Evolutionary conservation across 2,113 vertebrate genomes (phyloP), one percentile per base, ranked within the genome.

Genomic region (Numenius arquata): DNA sequence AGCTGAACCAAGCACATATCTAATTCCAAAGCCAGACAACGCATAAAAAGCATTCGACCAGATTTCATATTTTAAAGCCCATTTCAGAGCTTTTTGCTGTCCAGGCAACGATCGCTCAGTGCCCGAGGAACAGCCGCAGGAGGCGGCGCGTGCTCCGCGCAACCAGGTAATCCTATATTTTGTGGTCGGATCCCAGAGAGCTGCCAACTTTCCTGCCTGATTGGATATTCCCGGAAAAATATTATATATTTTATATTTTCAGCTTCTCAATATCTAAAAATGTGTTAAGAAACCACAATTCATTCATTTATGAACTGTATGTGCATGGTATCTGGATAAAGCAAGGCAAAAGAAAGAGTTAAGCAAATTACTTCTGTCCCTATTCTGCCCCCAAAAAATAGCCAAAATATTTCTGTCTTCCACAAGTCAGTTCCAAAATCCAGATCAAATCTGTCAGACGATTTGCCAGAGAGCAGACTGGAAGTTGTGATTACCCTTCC

Each of bases 141-240:
- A 53, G n/a, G 13, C 9, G 16, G 22, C 3, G 2, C 0, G 1
- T 14, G n/a, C 30, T 21, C 8, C 48, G 29, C 9, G 0, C 47
- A 70, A 6, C 11, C 48, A 25, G 27, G 41, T 18, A 34, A 75
- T 23, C 47, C n/a, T 18, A 8, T 8, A 3, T 7, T 63, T 32
- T 32, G 12, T 7, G 4, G 13, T 61, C n/a, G 32, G 36, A 36
- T 10, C 25, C 47, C n/a, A 8, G 36, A 22, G 18, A 34, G 12
- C 47, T 20, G 5, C 8, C n/a, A 48, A 25, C 5, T 7, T 21
- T 5, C 18, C 20, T 12, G 19, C 11, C 43, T 15, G n/a, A 38
- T 1, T 16, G 16, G 16, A 26, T 5, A 2, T 5, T 67, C 50
- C n/a, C 18, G 43, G 22, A 27, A 78, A 30, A 9, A 8, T 12